phyloP scores from a whole-genome alignment of 1,140 invertebrate species.

The Vanessa atalanta region DNA sequence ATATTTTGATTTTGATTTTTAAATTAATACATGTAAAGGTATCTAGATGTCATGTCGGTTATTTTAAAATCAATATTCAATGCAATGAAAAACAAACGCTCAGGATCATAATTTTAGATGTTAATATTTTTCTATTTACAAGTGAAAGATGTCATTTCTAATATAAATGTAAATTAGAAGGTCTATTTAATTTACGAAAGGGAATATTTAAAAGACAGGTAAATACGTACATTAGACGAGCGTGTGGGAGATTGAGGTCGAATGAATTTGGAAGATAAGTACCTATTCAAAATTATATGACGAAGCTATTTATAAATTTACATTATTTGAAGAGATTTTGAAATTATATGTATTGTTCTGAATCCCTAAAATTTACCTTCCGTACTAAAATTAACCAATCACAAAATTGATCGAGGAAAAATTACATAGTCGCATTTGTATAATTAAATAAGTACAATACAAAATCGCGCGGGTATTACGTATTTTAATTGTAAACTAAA shows the following conservation, averaged over 20 bases:
- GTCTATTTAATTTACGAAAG: constrained; percentile 36
- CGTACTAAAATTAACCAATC: not conserved
- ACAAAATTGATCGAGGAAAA: no score
- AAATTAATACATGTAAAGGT: no score
- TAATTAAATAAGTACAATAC: no score
- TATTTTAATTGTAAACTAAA: no score
- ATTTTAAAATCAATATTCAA: no score
- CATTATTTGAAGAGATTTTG: no score
- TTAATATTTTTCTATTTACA: constrained; percentile 27
- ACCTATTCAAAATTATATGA: constrained; percentile 18
- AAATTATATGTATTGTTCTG: no score
- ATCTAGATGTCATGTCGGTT: no score
- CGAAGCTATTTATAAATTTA: constrained; percentile 15
- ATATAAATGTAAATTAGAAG: constrained; percentile 41
- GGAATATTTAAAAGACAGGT: constrained; percentile 38
- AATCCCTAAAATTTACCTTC: no score
- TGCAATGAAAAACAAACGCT: not conserved
- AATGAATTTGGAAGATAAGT: constrained; percentile 26
- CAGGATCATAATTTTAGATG: constrained; percentile 3
- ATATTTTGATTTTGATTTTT: no score
- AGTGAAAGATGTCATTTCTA: constrained; percentile 36
- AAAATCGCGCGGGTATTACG: no score
- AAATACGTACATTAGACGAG: constrained; percentile 34
- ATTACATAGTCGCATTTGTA: no score
- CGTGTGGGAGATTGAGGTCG: constrained; percentile 32